Percentiles rank a stretch among this genome's conserved stretches.
Evolutionary conservation across 37 sponge, comb jelly and placozoan species (phyloP).

Genomic region (Mnemiopsis leidyi): DNA sequence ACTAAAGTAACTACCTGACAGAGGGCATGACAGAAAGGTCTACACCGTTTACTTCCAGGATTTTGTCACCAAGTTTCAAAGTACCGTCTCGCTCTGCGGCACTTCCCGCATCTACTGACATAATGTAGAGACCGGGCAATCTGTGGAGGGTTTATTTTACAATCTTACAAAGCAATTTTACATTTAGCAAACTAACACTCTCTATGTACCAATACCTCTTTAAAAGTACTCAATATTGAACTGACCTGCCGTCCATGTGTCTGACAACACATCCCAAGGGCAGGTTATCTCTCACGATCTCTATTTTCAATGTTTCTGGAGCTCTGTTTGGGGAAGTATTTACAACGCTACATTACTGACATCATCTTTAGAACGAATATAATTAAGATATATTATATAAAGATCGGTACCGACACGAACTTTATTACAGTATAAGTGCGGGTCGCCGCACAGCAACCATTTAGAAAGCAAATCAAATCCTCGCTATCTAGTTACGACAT

Average conservation of each 20-base stretch:
- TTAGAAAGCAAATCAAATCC: not conserved
- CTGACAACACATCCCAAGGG: not conserved
- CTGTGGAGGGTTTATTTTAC: too few species aligned
- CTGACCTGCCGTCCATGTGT: not conserved
- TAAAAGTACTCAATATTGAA: too few species aligned
- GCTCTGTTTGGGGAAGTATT: too few species aligned
- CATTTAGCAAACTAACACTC: too few species aligned
- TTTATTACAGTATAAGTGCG: too few species aligned
- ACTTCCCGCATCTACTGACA: slow-evolving; percentile 18
- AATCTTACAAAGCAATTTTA: too few species aligned
- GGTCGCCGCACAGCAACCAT: too few species aligned
- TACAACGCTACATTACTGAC: too few species aligned
- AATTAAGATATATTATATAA: too few species aligned
- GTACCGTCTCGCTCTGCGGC: slow-evolving; percentile 14
- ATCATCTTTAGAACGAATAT: too few species aligned
- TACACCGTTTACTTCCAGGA: slow-evolving; percentile 43
- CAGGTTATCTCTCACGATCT: not conserved
- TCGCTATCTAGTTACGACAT: not conserved
- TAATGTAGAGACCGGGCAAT: slow-evolving; percentile 12
- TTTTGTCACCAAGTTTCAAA: not conserved
- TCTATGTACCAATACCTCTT: too few species aligned
- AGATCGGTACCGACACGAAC: too few species aligned
- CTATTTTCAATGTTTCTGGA: not conserved
- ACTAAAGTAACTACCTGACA: not conserved
- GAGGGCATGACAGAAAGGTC: not conserved